These are phyloP conservation scores for Lethenteron camtschaticum DNA, from an alignment of 2,113 vertebrate species.

Conservation along the genomic window DNA sequence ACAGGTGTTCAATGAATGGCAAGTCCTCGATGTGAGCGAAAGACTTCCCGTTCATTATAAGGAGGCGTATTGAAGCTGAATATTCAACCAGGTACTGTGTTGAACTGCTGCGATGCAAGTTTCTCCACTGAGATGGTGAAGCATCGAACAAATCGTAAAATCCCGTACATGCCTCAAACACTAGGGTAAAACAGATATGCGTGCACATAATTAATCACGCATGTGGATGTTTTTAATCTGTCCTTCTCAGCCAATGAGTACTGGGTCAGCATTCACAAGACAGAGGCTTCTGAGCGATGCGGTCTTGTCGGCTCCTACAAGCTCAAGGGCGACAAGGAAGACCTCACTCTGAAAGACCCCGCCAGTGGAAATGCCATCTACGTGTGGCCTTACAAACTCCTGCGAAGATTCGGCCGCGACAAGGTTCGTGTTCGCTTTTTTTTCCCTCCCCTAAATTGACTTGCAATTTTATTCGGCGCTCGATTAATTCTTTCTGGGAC, in stretches of 20 bases:
- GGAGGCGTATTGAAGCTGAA: too few species aligned
- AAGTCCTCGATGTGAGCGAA: too few species aligned
- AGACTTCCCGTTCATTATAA: too few species aligned
- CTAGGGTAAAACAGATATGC: too few species aligned
- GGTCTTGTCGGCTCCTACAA: conserved; percentile 40
- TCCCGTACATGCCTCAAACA: too few species aligned
- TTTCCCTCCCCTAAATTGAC: not conserved
- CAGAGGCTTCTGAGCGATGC: conserved; percentile 66
- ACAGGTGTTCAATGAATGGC: too few species aligned
- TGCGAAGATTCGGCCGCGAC: conserved; percentile 73
- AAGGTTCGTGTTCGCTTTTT: conserved; percentile 28
- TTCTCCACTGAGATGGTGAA: too few species aligned
- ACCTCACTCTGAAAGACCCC: conserved; percentile 41
- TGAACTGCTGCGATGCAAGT: too few species aligned
- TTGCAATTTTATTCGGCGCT: not conserved
- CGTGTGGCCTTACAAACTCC: conserved; percentile 74
- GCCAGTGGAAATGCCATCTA: conserved; percentile 30
- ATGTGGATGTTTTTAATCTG: not conserved
- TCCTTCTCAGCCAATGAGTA: conserved; percentile 42
- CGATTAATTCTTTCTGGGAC: not conserved
- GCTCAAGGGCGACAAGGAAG: conserved; percentile 44
- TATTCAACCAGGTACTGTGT: too few species aligned
- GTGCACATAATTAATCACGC: too few species aligned
- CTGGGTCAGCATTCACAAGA: conserved; percentile 61
- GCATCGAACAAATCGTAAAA: too few species aligned